A percentile compares a stretch with the other conserved stretches of the same genome.
Evolutionary conservation across 2,113 vertebrate genomes (phyloP).

Genomic region (Sinocyclocheilus anshuiensis): DNA sequence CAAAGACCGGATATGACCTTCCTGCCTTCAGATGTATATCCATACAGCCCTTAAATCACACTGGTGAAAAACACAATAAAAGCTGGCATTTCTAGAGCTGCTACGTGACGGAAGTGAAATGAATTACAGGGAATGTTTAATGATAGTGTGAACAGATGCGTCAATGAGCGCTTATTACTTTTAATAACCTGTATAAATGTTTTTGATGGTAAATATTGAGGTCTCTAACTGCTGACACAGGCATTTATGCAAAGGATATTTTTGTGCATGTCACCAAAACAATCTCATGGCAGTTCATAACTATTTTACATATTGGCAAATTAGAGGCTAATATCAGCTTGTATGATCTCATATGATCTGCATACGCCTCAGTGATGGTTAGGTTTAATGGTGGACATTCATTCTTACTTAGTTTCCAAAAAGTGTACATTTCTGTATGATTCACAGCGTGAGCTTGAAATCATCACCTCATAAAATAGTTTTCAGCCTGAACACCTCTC

Average conservation of each 20-base stretch:
- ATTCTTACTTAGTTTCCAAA: background rate
- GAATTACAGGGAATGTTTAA: background rate
- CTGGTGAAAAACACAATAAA: background rate
- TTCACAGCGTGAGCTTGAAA: background rate
- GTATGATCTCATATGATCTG: background rate
- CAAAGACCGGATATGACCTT: conserved; percentile 43
- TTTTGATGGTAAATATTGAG: background rate
- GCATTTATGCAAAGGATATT: background rate
- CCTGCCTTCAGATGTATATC: conserved; percentile 12
- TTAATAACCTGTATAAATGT: background rate
- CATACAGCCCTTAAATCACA: background rate
- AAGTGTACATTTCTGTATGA: background rate
- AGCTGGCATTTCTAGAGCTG: conserved; percentile 1
- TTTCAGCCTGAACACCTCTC: no score
- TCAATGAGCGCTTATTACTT: background rate
- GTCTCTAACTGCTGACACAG: background rate
- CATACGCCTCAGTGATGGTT: background rate
- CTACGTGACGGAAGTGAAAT: conserved; percentile 15
- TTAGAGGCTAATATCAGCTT: background rate
- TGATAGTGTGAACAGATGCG: conserved; percentile 9
- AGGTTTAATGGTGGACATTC: background rate
- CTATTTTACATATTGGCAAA: background rate
- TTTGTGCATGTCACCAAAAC: background rate
- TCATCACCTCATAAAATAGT: background rate
- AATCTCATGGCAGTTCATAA: background rate